phyloP scores from a whole-genome alignment of 2,888 invertebrate genomes.

The Drosophila anceps region DNA sequence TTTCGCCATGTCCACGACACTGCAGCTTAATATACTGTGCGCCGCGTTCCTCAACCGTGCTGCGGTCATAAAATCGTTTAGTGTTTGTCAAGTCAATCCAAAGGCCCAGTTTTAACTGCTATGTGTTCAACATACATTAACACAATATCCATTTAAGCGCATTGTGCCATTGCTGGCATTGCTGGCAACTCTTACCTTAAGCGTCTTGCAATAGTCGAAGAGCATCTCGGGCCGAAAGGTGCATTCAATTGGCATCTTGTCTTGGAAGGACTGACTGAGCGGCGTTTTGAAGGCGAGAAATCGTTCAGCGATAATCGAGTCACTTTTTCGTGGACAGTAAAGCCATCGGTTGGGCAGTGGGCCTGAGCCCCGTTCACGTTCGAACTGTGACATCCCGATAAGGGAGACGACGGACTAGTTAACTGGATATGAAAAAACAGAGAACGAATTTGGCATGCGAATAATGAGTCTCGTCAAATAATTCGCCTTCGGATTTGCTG shows the following conservation, averaged over 20 bases:
- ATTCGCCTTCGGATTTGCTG: conserved; percentile 1
- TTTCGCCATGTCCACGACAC: conserved; percentile 96
- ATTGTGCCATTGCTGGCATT: too few species aligned
- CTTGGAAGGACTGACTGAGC: conserved; percentile 92
- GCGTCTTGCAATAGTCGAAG: conserved; percentile 91
- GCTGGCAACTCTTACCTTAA: conserved; percentile 87
- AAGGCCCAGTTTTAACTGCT: conserved; percentile 93
- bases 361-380: conserved; percentile 85
- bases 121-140: not conserved
- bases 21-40: conserved; percentile 95
- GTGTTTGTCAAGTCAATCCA: conserved; percentile 99
- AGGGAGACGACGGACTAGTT: conserved; percentile 13
- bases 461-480: not conserved
- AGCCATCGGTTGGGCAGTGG: conserved; percentile 95
- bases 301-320: conserved; percentile 90
- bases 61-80: conserved; percentile 94
- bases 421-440: conserved; percentile 10
- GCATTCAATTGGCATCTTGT: conserved; percentile 92
- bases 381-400: conserved; percentile 46
- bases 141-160: not conserved
- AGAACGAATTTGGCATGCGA: conserved; percentile 13
- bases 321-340: conserved; percentile 93
- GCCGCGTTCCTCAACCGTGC: conserved; percentile 90
- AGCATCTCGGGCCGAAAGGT: conserved; percentile 96
- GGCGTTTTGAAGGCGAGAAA: conserved; percentile 94